Evolutionary conservation across 2,113 vertebrate species (phyloP).

Genomic region (Marmota flaviventris): DNA sequence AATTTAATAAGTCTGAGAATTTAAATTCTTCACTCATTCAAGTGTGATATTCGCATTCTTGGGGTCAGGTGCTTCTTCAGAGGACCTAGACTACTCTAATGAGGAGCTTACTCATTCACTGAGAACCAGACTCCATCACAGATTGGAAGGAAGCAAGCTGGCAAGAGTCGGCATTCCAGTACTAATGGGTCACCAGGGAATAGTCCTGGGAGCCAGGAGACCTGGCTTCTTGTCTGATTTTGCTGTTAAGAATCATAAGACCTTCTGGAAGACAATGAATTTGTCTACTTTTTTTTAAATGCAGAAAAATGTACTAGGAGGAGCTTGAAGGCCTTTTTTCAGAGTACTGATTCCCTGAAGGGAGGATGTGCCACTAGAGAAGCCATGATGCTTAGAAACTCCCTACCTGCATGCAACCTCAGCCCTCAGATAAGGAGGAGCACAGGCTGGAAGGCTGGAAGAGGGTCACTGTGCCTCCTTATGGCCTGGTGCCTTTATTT

Average conservation of each 20-base stretch:
- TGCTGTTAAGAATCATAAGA: fast-evolving
- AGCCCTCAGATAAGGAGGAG: not conserved
- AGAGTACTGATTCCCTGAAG: not conserved
- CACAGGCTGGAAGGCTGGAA: not conserved
- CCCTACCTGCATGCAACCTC: too few species aligned
- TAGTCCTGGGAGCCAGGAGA: not conserved
- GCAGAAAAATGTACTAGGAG: fast-evolving
- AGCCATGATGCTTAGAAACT: fast-evolving
- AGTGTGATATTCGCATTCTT: not conserved
- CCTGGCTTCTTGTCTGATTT: not conserved
- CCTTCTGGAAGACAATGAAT: not conserved
- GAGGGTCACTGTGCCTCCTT: too few species aligned
- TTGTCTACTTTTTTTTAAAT: not conserved
- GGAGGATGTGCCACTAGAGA: not conserved
- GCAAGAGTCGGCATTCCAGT: not conserved
- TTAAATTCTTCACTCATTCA: not conserved
- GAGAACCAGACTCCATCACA: not conserved
- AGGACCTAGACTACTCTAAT: not conserved
- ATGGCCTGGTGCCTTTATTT: fast-evolving
- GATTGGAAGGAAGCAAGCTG: too few species aligned
- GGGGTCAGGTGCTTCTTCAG: fast-evolving
- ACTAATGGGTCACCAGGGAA: too few species aligned
- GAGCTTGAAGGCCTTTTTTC: not conserved
- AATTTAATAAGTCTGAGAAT: not conserved
- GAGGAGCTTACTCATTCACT: fast-evolving